These are phyloP conservation scores for Marmota monax DNA, from an alignment of 2,113 vertebrate species.

Conservation along the genomic window DNA sequence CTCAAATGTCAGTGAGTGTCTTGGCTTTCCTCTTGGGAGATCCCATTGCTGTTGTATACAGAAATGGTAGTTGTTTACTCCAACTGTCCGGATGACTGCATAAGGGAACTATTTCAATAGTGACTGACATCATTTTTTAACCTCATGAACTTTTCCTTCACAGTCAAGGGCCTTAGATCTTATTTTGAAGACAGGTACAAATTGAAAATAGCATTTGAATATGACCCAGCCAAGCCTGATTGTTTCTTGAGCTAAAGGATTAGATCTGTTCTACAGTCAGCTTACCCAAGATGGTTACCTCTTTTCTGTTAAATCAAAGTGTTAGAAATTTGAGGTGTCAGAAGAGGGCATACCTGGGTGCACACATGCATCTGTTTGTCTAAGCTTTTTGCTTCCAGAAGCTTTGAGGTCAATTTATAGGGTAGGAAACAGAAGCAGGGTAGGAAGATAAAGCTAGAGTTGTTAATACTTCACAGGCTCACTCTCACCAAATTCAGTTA, in stretches of 20 bases:
- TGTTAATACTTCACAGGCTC: background rate
- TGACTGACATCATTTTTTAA: slow-evolving; percentile 74
- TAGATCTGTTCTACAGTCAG: slow-evolving; percentile 4
- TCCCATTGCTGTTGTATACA: slow-evolving; percentile 79
- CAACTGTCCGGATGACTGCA: slow-evolving; percentile 77
- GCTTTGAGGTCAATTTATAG: slow-evolving; percentile 12
- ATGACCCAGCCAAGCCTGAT: slow-evolving; percentile 41
- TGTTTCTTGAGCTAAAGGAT: background rate
- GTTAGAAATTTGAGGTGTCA: background rate
- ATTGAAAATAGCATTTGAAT: slow-evolving; percentile 65
- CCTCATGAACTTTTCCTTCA: slow-evolving; percentile 74
- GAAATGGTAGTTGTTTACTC: slow-evolving; percentile 81
- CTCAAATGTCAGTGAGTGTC: slow-evolving; percentile 72
- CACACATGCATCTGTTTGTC: background rate
- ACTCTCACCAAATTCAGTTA: background rate
- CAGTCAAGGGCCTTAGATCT: slow-evolving; percentile 61
- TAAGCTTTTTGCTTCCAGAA: background rate
- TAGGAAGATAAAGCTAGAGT: background rate
- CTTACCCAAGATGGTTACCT: background rate
- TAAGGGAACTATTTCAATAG: slow-evolving; percentile 76
- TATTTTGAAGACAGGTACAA: slow-evolving; percentile 69
- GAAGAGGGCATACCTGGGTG: background rate
- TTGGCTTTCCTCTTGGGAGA: slow-evolving; percentile 81
- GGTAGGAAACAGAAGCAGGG: background rate
- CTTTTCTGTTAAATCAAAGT: background rate